Conservation (phyloP, 2,888 invertebrate species). For the Andrena minutula region DNA sequence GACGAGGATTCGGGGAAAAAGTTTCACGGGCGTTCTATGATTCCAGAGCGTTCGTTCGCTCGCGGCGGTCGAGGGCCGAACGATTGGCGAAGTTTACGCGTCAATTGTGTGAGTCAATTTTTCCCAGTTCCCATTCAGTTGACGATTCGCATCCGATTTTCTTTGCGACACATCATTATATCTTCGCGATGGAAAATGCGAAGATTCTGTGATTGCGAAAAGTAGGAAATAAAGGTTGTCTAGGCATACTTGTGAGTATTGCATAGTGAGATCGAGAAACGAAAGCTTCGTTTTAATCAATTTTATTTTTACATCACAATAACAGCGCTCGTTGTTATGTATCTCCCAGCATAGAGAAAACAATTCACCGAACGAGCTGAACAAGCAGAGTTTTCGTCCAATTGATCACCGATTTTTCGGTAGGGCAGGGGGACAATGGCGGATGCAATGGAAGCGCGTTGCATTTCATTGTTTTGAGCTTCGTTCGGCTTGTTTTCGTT, state of each 20-base stretch:
- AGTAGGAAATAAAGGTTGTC: too few species aligned
- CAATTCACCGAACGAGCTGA: conserved; percentile 33
- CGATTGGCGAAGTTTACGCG: background rate
- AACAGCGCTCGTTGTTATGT: conserved; percentile 26
- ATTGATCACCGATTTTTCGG: conserved; percentile 21
- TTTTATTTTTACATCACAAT: conserved; percentile 11
- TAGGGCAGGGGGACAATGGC: conserved; percentile 20
- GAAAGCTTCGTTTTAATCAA: conserved; percentile 11
- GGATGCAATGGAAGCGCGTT: conserved; percentile 31
- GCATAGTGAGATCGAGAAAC: too few species aligned
- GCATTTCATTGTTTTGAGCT: conserved; percentile 39
- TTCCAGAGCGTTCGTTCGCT: background rate
- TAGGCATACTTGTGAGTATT: too few species aligned
- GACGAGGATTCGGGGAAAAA: background rate
- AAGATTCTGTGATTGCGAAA: too few species aligned
- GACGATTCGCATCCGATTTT: too few species aligned
- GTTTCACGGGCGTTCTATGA: background rate
- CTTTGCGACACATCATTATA: too few species aligned
- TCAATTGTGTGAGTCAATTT: background rate
- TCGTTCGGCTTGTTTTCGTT: conserved; percentile 14
- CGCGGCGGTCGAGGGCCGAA: background rate
- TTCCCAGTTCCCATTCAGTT: too few species aligned
- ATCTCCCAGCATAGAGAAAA: conserved; percentile 22
- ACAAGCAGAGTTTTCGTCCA: conserved; percentile 40
- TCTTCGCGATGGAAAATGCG: too few species aligned